Evolutionary conservation across 2,113 vertebrate genomes (phyloP).

Genomic region (Tympanuchus pallidicinctus): DNA sequence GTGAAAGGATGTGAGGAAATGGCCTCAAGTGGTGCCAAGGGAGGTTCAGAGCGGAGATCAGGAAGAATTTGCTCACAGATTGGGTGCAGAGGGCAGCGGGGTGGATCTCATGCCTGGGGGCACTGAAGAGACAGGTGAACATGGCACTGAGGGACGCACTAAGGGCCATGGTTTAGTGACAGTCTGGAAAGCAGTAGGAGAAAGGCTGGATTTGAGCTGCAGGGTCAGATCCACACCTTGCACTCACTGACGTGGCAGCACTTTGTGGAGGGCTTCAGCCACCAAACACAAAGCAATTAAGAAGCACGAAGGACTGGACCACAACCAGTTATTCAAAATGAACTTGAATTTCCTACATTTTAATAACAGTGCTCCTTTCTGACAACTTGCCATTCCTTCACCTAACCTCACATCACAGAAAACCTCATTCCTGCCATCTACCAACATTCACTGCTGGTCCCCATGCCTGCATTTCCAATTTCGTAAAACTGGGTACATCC

Average conservation of each 20-base stretch:
- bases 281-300: neutral
- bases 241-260: neutral
- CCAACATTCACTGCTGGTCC: neutral
- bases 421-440: neutral
- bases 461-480: neutral
- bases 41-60: no score
- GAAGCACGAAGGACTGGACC: neutral
- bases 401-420: neutral
- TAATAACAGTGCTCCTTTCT: neutral
- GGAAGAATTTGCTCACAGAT: no score
- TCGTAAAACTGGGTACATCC: neutral
- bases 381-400: accelerated
- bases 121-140: no score
- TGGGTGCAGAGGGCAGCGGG: no score
- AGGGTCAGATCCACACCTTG: neutral
- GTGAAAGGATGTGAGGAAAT: no score
- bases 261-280: no score
- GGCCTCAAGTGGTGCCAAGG: no score
- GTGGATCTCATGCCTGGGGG: no score
- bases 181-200: no score
- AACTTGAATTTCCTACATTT: neutral
- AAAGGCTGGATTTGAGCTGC: neutral
- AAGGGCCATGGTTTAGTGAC: no score
- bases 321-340: accelerated
- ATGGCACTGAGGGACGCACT: no score